A percentile compares a stretch with the other conserved stretches of the same genome.
These are phyloP conservation scores for Nymphicus hollandicus DNA, from an alignment of 2,113 vertebrate species.

Conservation along the genomic window DNA sequence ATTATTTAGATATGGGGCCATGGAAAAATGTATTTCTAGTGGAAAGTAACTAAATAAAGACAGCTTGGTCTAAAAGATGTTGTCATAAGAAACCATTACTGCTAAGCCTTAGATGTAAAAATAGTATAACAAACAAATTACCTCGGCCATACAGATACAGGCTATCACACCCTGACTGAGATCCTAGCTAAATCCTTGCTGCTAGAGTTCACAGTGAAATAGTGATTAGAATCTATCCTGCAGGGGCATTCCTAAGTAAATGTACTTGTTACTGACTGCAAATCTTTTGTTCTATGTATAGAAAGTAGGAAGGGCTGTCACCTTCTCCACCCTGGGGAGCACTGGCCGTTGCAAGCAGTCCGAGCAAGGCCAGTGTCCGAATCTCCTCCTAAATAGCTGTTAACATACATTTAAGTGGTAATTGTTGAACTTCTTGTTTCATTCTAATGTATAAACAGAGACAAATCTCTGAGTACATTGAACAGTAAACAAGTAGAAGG, in stretches of 20 bases:
- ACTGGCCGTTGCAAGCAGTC: not conserved
- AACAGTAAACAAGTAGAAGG: not conserved
- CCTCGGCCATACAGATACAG: fast-evolving
- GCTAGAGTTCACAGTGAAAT: not conserved
- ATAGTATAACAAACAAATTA: not conserved
- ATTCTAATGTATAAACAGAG: not conserved
- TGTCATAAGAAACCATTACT: not conserved
- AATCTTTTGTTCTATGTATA: not conserved
- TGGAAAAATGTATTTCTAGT: not conserved
- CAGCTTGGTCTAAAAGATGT: not conserved
- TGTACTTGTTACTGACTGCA: not conserved
- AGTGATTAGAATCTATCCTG: not conserved
- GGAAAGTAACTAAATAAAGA: not conserved
- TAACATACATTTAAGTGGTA: fast-evolving
- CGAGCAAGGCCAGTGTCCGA: not conserved
- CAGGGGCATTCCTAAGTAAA: not conserved
- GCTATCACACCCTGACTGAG: not conserved
- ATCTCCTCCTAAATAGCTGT: not conserved
- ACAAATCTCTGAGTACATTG: not conserved
- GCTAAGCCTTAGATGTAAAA: not conserved
- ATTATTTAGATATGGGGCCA: not conserved
- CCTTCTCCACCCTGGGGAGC: not conserved
- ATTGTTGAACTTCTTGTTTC: not conserved
- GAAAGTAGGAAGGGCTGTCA: not conserved
- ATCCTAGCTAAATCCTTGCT: not conserved